Evolutionary conservation across 2,888 invertebrate genomes (phyloP), one percentile per base, ranked within the genome.

Genomic region (Tenthredo notha): DNA sequence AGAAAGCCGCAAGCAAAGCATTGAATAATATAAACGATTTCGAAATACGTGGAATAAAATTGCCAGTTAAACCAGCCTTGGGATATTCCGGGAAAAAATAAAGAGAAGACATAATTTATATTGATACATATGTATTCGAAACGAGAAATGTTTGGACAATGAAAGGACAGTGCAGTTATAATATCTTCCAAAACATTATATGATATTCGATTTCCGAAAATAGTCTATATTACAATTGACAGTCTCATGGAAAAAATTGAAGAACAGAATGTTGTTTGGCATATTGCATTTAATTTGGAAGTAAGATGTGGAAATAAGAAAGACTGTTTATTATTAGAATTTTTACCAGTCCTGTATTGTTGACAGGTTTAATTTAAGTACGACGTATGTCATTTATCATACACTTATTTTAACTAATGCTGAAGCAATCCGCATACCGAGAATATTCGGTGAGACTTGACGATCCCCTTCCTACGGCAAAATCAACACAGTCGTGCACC

Each of bases 1-100:
- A 61, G 37, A 58, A 43, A 6, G 80, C 80, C 3, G 80, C 61
- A 40, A 58, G 50, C 12, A 80, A 80, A 40, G 80, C 80, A 25
- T 80, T 80, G 15, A 80, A 61, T 78, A 12, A 37, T 61, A 3
- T n/a, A 0, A 40, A 61, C 12, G 40, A 40, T 61, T 61, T 58
- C n/a, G 21, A 80, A 61, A 40, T 80, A 50, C 40, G 61, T 21
- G 80, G 80, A n/a, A 29, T 61, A 15, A 58, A 80, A 61, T 40
- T 80, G 40, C 58, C 58, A 3, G 80, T 80, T 3, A 61, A 21
- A 40, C 80, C 80, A 61, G n/a, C 80, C 40, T 2, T 15, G 12
- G 58, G 78, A 21, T 21, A 25, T 40, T 33, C 21, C 3, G 58
- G 37, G 15, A 80, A 80, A 40, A 80, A 80, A 61, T 80, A 33